Base-by-base conservation (phyloP, 2,888 invertebrate genomes). In the Hedya salicella region DNA sequence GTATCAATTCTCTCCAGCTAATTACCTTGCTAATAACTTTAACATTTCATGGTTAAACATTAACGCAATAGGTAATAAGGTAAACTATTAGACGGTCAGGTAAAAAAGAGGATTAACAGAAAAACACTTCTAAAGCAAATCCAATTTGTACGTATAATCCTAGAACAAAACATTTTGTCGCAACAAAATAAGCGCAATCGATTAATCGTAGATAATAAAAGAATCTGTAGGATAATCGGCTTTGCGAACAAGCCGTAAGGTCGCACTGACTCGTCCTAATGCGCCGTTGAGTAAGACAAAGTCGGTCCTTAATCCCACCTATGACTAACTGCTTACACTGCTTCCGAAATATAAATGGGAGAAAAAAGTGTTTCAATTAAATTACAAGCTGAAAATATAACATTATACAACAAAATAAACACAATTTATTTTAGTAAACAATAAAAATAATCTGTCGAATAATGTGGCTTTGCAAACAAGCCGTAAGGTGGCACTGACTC, bases 241-340 rank as follows among this genome's bases (percentile, higher is more conserved):
- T 71, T 74, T 64, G 68, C 53, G 68, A 74, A 76, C 73, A 76
- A 75, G 72, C 71, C 69, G 69, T 57, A 30, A 36, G 52, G 65
- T 21, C 52, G 21, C 19, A 78, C 75, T 75, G 78, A 74, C 78
- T 79, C 73, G 76, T 75, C 79, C 74, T 71, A 74, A 75, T 84
- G 83, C 85, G 76, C 80, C 72, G 77, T 80, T 85, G 82, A 86
- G 83, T 81, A 85, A 86, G 87, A 86, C 86, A 82, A 85, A 85
- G 82, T 83, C 80, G 68, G 69, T 70, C 71, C 75, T 72, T 85
- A 86, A 86, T 84, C 86, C 82, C 69, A 68, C 70, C 59, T 52
- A 46, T 14, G 32, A 32, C 25, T 17, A 16, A 25, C 40, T 13
- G 50, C 25, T 65, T 53, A 44, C 59, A 39, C n/a, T 36, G 52